Conservation (phyloP, 2,888 invertebrate genomes). For the Neocrepidodera transversa region DNA sequence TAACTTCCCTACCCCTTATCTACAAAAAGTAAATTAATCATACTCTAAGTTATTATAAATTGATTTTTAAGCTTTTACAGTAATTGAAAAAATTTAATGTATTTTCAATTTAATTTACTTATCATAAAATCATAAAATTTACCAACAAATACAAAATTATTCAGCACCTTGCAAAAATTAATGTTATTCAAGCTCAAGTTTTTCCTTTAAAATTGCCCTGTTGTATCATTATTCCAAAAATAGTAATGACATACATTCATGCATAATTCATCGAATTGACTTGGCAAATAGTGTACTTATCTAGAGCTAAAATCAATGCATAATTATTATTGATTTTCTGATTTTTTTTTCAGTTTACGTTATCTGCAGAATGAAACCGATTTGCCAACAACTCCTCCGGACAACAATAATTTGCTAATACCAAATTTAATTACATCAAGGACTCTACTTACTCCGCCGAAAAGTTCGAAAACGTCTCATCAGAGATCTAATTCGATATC, state of each 20-base stretch:
- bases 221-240: slow-evolving; percentile 2
- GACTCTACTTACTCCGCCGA: slow-evolving; percentile 25
- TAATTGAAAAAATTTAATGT: too few species aligned
- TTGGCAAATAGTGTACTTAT: background rate
- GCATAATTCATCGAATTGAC: background rate
- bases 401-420: slow-evolving; percentile 37
- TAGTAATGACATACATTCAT: slow-evolving; percentile 3
- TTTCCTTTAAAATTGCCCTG: background rate
- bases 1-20: too few species aligned
- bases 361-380: slow-evolving; percentile 67
- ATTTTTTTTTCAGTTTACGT: slow-evolving; percentile 64
- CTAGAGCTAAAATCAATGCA: background rate
- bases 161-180: too few species aligned
- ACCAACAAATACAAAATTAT: too few species aligned
- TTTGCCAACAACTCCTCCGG: slow-evolving; percentile 46
- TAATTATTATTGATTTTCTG: too few species aligned
- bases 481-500: slow-evolving; percentile 52
- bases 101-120: too few species aligned
- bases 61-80: background rate
- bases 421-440: slow-evolving; percentile 38
- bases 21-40: background rate
- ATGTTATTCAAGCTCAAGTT: too few species aligned
- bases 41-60: background rate
- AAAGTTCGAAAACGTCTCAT: slow-evolving; percentile 27
- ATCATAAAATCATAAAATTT: too few species aligned